These are phyloP conservation scores for Melanaphis sacchari DNA, from an alignment of 1,140 invertebrate genomes.

Conservation along the genomic window DNA sequence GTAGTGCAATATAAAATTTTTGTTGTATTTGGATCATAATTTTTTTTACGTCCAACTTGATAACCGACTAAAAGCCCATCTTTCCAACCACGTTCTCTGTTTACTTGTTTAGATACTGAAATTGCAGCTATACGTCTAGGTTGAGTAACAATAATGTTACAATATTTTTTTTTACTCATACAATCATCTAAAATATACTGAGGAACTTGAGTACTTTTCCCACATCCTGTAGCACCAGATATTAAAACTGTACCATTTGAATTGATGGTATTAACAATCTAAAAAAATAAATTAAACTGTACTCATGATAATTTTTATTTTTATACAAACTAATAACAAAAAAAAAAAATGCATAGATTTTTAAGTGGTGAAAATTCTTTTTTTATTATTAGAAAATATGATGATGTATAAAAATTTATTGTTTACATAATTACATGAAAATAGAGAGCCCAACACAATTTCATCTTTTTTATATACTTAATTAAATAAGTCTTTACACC, in stretches of 20 bases:
- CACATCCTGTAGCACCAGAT: conserved; percentile 85
- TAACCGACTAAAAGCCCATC: conserved; percentile 83
- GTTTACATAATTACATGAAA: too few relatives aligned
- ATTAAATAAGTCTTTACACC: not conserved
- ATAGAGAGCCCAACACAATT: too few relatives aligned
- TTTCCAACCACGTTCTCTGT: conserved; percentile 77
- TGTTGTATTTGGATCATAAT: conserved; percentile 71
- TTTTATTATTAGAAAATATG: too few relatives aligned
- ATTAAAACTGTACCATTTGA: conserved; percentile 70
- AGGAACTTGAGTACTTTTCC: conserved; percentile 84
- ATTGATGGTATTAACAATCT: conserved; percentile 39
- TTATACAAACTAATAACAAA: not conserved
- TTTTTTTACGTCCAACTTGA: conserved; percentile 74
- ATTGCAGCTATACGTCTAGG: conserved; percentile 86
- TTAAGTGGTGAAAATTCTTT: too few relatives aligned
- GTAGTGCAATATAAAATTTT: conserved; percentile 86
- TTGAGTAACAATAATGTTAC: conserved; percentile 88
- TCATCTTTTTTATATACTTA: too few relatives aligned
- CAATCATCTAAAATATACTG: conserved; percentile 86
- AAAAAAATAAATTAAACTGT: not conserved
- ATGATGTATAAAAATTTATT: too few relatives aligned
- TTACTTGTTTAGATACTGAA: conserved; percentile 79
- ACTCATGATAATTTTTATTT: not conserved
- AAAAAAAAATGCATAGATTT: too few relatives aligned
- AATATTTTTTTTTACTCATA: conserved; percentile 68